Evolutionary conservation across 2,888 invertebrate genomes (phyloP), one percentile per base, ranked within the genome.

Genomic region (Aporophyla nigra): DNA sequence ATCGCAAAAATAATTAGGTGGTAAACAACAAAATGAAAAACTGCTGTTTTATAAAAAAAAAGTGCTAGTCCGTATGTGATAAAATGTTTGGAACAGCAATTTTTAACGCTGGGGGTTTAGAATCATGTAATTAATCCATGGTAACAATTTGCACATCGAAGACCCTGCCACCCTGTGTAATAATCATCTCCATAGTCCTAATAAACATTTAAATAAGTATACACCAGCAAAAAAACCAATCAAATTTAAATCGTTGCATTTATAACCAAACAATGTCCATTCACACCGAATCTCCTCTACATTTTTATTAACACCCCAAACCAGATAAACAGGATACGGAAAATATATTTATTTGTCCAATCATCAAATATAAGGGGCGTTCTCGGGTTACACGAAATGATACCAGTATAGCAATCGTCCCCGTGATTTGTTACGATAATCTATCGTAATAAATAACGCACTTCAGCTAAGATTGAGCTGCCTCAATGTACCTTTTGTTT

Each of bases 301-400:
- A 96, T 96, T 96, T 96, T 96, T 96, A 96, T 96, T 96, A 96
- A 96, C 96, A 96, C 96, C 95, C 95, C 93, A 92, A 92, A 94
- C 93, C 93, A 91, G 96, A 96, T 96, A 96, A 95, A 95, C 96
- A 95, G 96, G 96, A 96, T 96, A 96, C 94, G 93, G 95, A 93
- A 96, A 96, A 96, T 96, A 96, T 96, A 96, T 96, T 96, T 96
- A 96, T 96, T 96, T 95, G 95, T 94, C 95, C 96, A 96, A 96
- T 96, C 96, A 96, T 95, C 96, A 94, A 94, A 95, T 94, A 93
- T 95, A 95, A 95, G 95, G 96, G 96, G 95, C 93, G 95, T 95
- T 95, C 96, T 96, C 96, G 89, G 92, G 95, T 96, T 96, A 96
- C 96, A 96, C 94, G 92, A 91, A 95, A 93, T 95, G 95, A 96